These are phyloP conservation scores for Anthoscopus minutus DNA, from an alignment of 2,113 vertebrate genomes.

Conservation along the genomic window DNA sequence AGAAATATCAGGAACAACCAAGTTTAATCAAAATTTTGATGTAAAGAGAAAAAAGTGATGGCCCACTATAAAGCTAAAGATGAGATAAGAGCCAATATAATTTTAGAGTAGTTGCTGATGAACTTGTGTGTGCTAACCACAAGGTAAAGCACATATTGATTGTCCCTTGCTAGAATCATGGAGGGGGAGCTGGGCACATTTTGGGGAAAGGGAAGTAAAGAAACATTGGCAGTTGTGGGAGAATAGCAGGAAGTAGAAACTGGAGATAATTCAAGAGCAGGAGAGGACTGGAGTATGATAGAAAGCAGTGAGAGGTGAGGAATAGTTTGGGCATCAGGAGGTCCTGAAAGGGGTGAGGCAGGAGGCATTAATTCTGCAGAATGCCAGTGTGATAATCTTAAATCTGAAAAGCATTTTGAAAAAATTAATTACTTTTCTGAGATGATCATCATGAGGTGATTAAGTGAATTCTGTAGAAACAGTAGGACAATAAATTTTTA, in stretches of 20 bases:
- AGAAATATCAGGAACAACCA: neutral
- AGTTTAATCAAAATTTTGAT: neutral
- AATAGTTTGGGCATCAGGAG: neutral
- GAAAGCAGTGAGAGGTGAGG: neutral
- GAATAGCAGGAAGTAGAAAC: neutral
- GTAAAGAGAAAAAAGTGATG: neutral
- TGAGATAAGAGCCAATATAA: neutral
- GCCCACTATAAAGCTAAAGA: neutral
- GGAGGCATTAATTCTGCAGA: neutral
- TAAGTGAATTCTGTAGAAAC: neutral
- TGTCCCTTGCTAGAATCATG: neutral
- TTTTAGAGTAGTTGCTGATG: neutral
- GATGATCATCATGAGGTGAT: neutral
- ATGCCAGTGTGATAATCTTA: neutral
- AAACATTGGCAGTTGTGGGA: neutral
- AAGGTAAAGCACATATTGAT: neutral
- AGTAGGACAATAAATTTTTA: neutral
- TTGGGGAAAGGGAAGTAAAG: neutral
- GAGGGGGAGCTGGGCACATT: accelerated
- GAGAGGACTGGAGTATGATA: neutral
- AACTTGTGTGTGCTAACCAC: neutral
- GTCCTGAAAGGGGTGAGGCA: neutral
- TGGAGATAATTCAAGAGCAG: neutral
- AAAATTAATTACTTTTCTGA: neutral
- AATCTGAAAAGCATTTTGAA: neutral